Evolutionary conservation across 1,140 invertebrate genomes (phyloP).

Genomic region (Metaphire vulgaris): DNA sequence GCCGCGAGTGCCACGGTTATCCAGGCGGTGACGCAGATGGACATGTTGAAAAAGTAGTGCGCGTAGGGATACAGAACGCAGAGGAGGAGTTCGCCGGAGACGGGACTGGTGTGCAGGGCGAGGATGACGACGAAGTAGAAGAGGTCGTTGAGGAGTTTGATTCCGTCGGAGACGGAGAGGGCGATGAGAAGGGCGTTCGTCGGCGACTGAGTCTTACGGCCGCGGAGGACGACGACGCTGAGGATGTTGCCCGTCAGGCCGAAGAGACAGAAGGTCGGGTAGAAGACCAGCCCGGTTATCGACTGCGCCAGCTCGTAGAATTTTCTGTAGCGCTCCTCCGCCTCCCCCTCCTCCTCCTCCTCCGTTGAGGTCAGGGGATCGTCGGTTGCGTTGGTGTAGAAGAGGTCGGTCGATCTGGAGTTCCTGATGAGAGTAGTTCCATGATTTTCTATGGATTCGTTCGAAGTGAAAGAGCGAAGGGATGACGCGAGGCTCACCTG

Average conservation of each 20-base stretch:
- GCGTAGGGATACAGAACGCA: conserved; percentile 46
- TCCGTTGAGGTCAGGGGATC: no score
- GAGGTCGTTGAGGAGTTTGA: conserved; percentile 65
- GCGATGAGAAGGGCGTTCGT: conserved; percentile 70
- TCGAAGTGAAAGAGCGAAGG: no score
- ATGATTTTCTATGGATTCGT: no score
- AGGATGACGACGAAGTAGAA: conserved; percentile 61
- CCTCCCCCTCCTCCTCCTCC: no score
- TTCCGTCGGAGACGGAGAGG: conserved; percentile 65
- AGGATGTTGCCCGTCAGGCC: conserved; percentile 54
- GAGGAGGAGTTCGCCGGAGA: conserved; percentile 33
- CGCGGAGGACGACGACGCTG: conserved; percentile 66
- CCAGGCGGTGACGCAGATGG: conserved; percentile 65
- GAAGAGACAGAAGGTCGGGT: neutral
- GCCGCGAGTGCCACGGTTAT: conserved; percentile 89
- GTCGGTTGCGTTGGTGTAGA: no score
- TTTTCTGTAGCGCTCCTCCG: neutral
- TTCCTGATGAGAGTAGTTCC: no score
- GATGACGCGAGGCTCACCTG: no score
- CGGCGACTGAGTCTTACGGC: conserved; percentile 64
- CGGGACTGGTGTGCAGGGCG: conserved; percentile 38
- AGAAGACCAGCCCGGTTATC: conserved; percentile 2
- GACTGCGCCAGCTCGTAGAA: conserved; percentile 10
- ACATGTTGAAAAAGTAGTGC: conserved; percentile 46
- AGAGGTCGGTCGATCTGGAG: no score